These are phyloP conservation scores for Alviniconcha marisindica DNA, from an alignment of 1,140 invertebrate genomes.

Conservation along the genomic window DNA sequence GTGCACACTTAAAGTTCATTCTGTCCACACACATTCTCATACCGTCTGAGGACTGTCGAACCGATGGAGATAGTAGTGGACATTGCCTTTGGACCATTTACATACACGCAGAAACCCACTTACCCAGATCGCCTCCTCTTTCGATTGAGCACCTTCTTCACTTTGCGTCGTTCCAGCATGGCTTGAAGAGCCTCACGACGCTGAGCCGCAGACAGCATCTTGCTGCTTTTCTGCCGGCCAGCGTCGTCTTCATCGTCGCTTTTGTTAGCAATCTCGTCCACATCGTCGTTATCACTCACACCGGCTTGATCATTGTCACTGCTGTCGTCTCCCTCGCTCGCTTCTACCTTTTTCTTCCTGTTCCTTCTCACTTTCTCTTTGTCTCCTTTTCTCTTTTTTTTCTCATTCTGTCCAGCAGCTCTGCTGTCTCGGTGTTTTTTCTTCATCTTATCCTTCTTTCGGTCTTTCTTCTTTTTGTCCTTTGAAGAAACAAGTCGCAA, in stretches of 20 bases:
- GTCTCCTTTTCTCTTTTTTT: slow-evolving; percentile 22
- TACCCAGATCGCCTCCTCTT: not conserved
- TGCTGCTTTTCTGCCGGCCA: slow-evolving; percentile 27
- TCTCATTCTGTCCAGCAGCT: not conserved
- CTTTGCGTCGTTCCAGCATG: slow-evolving; percentile 39
- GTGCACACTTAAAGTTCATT: too few species aligned
- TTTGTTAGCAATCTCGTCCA: not conserved
- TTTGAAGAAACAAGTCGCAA: slow-evolving; percentile 12
- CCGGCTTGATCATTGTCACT: not conserved
- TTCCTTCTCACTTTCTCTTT: slow-evolving; percentile 1
- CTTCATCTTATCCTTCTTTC: slow-evolving; percentile 34
- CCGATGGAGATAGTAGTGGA: too few species aligned
- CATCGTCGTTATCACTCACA: not conserved
- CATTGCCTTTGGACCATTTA: too few species aligned
- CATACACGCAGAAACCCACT: too few species aligned
- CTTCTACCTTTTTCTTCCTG: slow-evolving; percentile 21
- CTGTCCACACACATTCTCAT: too few species aligned
- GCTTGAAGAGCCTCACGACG: slow-evolving; percentile 11
- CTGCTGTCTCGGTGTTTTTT: not conserved
- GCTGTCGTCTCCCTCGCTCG: slow-evolving; percentile 41
- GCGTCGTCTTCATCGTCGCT: not conserved
- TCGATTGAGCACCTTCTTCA: not conserved
- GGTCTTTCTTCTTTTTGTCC: slow-evolving; percentile 4
- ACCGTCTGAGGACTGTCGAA: too few species aligned
- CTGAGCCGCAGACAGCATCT: slow-evolving; percentile 4